A percentile compares a stretch with the other conserved stretches of the same genome.
Conservation (phyloP, 2,797 vertebrate genomes). For the Sebastes matsubarae region DNA sequence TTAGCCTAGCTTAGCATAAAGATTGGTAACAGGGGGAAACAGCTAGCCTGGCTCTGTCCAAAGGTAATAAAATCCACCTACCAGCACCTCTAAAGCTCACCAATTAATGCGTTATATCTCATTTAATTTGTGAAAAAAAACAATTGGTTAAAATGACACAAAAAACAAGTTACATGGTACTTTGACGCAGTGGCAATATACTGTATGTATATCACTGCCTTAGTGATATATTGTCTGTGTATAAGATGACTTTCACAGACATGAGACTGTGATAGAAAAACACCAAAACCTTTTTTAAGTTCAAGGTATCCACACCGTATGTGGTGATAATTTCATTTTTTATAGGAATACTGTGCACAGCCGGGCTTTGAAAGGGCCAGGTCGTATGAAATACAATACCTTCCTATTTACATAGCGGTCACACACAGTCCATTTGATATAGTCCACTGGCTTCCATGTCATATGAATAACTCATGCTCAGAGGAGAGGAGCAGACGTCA, state of each 20-base stretch:
- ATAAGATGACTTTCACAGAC: not conserved
- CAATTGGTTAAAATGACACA: not conserved
- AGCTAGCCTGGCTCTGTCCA: not conserved
- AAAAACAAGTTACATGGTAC: not conserved
- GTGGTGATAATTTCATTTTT: not conserved
- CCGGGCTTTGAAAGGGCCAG: not conserved
- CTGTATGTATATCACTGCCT: not conserved
- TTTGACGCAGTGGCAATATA: not conserved
- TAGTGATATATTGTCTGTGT: not conserved
- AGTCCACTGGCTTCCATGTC: slow-evolving; percentile 46
- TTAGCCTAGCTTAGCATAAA: not conserved
- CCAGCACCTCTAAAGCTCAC: not conserved
- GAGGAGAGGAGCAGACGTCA: slow-evolving; percentile 30
- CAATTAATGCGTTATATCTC: not conserved
- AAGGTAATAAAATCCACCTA: not conserved
- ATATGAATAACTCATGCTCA: slow-evolving; percentile 56
- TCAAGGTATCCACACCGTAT: not conserved
- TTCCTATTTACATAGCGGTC: slow-evolving; percentile 58
- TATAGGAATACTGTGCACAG: not conserved
- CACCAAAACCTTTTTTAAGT: not conserved
- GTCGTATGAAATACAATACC: slow-evolving; percentile 53
- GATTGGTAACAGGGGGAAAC: not conserved
- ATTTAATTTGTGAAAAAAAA: not conserved
- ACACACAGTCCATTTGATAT: slow-evolving; percentile 50
- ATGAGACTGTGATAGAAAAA: not conserved